Base-by-base conservation (phyloP, 1,140 invertebrate genomes). In the Dendrolimus punctatus region DNA sequence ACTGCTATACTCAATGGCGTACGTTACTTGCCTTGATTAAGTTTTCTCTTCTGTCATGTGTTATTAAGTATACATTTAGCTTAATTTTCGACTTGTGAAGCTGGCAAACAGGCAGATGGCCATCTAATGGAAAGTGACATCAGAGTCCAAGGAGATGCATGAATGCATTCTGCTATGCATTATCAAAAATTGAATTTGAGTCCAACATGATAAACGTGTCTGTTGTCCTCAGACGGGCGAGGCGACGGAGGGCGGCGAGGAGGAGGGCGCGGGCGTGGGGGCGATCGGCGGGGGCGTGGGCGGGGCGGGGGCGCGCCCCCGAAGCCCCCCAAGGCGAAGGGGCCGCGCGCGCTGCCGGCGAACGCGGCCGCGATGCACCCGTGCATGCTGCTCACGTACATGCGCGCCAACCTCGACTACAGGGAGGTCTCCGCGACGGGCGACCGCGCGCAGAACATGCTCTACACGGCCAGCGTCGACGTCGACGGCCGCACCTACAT, bases 321-420 rank as follows among this genome's bases (percentile, higher is more conserved):
- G 46, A 51, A 51, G 49, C 1, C 8, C 23, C 43, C 41, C 36
- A 52, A 52, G 46, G 6, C n/a, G 36, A 52, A 51, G 53, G 39
- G 43, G 49, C 39, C 53, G 40, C 87, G 38, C 48, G 85, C 87
- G 68, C 73, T 92, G 60, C 91, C 91, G 38, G 51, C 73, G 6
- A 89, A 91, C 75, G 90, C 92, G 41, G 80, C 78, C 36, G 68
- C 74, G 10, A 90, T 93, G 81, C 92, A 94, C 82, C 92, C 93
- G 23, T 91, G 92, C 57, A 92, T 92, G 86, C 81, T 94, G 58
- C 80, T 94, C 5, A 91, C 92, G 64, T 90, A 93, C 87, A 92
- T 94, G 91, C 89, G 90, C 64, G 91, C 92, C 8, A 89, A 90
- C 6, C 76, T 91, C 39, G 88, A 89, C 49, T 94, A 93, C 71